Evolutionary conservation across 2,113 vertebrate species (phyloP), one percentile per base, ranked within the genome.

Genomic region (Aptenodytes forsteri): DNA sequence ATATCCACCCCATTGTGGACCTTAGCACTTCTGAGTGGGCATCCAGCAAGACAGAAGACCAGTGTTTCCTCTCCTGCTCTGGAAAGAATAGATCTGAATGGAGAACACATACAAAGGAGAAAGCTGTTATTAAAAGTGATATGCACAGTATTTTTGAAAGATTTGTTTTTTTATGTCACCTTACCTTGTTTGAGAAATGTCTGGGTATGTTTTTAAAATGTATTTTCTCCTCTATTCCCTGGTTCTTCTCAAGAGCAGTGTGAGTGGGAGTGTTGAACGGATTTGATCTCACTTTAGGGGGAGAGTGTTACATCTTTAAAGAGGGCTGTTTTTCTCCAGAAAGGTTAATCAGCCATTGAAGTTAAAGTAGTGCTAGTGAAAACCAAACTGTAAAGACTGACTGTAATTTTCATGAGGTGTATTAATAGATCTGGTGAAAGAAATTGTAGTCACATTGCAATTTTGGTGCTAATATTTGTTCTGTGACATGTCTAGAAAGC

Each of bases 241-340:
- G 62, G 47, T 30, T 83, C 40, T 72, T 80, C 81, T 85, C 5
- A 29, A 91, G 96, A 95, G 84, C 87, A 93, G 7, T 2, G 4
- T 72, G 93, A 94, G 95, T 97, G 84, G 95, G 97, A 93, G 96
- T 93, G 89, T 69, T 52, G 61, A 96, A 76, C 0, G 87, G 95
- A 65, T 95, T 97, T 89, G 87, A 93, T 94, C 88, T 97, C 93
- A 70, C 78, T 96, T 95, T 65, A 73, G 59, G 54, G 62, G 90
- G 62, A 83, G 89, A 94, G 77, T 83, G 78, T 83, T 83, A 76
- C 52, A 93, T 90, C 89, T 96, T 90, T 83, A 67, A 83, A 90
- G 75, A 78, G 75, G 89, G 44, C 47, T 95, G 85, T 0, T 83
- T 90, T 92, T 64, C 83, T 77, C 42, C 66, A 82, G 78, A 79